phyloP scores from a whole-genome alignment of 2,888 invertebrate species.

The Amorpha juglandis region DNA sequence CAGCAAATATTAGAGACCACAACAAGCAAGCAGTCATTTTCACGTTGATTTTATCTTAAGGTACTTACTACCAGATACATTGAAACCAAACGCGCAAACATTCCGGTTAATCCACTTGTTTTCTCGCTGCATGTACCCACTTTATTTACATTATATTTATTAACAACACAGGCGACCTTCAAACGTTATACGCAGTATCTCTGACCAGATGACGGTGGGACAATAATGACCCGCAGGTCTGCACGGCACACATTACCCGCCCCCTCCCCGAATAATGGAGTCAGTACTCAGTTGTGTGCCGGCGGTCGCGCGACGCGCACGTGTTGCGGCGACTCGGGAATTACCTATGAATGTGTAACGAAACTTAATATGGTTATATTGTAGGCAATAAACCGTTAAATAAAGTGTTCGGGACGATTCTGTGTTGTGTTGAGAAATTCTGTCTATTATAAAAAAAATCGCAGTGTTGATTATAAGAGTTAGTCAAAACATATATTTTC shows the following conservation, averaged over 20 bases:
- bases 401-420: neutral
- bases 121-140: too few species aligned
- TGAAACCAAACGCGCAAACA: too few species aligned
- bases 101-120: too few species aligned
- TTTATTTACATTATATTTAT: neutral
- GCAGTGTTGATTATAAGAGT: too few species aligned
- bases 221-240: neutral
- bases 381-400: neutral
- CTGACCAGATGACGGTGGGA: neutral
- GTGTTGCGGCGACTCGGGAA: neutral
- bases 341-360: neutral
- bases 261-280: neutral
- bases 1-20: too few species aligned
- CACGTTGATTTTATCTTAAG: too few species aligned
- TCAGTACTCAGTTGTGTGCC: neutral
- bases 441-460: neutral
- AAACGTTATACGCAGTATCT: constrained; percentile 4
- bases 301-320: neutral
- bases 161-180: constrained; percentile 12
- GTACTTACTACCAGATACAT: too few species aligned
- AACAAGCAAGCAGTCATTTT: too few species aligned
- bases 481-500: too few species aligned
- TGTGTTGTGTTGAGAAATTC: neutral
- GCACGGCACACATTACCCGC: neutral
- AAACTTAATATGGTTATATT: neutral